Evolutionary conservation across 2,113 vertebrate species (phyloP).

Genomic region (Peromyscus maniculatus): DNA sequence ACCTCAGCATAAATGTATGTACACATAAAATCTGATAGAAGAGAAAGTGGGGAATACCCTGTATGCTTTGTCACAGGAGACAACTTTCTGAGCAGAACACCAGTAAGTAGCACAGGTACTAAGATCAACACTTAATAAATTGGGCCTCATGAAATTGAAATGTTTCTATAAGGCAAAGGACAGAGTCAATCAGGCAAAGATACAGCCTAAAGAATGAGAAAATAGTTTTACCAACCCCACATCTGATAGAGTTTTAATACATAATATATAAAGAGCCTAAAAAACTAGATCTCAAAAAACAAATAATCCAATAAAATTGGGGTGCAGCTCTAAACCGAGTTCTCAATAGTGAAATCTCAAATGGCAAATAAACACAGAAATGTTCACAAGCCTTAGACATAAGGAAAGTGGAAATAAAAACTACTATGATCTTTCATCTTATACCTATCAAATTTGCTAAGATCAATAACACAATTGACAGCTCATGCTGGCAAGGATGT

Average conservation of each 20-base stretch:
- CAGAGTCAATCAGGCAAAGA: background rate
- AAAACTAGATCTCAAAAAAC: too few species aligned
- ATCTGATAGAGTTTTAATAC: too few species aligned
- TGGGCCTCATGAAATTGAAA: background rate
- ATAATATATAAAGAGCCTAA: too few species aligned
- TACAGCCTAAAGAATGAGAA: background rate
- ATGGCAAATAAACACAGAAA: too few species aligned
- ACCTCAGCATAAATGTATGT: background rate
- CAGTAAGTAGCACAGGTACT: background rate
- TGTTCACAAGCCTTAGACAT: too few species aligned
- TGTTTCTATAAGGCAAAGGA: background rate
- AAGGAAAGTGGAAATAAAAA: too few species aligned
- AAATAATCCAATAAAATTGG: too few species aligned
- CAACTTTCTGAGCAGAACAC: background rate
- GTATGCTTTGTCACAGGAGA: background rate
- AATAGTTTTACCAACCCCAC: too few species aligned
- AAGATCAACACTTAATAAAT: background rate
- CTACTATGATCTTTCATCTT: too few species aligned
- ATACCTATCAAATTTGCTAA: background rate
- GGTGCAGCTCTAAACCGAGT: too few species aligned
- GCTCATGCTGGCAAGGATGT: background rate
- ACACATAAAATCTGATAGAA: background rate
- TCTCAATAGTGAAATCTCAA: too few species aligned
- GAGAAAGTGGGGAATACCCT: background rate
- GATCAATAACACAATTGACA: background rate